A percentile compares a stretch with the other conserved stretches of the same genome.
phyloP scores from a whole-genome alignment of 2,113 vertebrate genomes.

The Vulpes lagopus region DNA sequence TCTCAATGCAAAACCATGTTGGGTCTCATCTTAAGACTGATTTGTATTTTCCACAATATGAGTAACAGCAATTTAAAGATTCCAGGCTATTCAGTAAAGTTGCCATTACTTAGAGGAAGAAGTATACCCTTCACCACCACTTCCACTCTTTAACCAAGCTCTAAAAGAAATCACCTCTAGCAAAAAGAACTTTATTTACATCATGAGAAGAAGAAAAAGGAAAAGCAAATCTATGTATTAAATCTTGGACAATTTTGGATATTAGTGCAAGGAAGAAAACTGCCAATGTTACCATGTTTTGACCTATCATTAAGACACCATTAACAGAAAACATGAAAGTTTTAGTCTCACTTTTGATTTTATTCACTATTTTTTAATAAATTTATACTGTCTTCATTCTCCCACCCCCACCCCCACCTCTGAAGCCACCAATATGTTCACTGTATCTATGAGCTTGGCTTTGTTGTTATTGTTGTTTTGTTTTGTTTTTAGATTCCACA shows the following conservation, averaged over 20 bases:
- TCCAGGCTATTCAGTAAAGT: not conserved
- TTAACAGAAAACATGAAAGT: not conserved
- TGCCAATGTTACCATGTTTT: not conserved
- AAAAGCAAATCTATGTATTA: not conserved
- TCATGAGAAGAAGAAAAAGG: not conserved
- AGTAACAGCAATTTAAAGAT: not conserved
- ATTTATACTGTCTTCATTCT: not conserved
- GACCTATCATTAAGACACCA: not conserved
- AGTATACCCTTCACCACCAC: not conserved
- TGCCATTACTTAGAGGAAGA: not conserved
- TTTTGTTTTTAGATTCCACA: not conserved
- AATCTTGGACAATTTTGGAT: not conserved
- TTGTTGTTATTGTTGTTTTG: not conserved
- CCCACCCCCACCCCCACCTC: not conserved
- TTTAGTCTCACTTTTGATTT: not conserved
- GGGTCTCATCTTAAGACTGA: not conserved
- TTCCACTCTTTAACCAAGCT: not conserved
- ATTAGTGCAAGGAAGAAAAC: not conserved
- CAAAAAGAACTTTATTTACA: not conserved
- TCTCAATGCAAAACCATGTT: not conserved
- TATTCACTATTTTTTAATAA: not conserved
- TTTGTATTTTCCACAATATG: not conserved
- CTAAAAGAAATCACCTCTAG: not conserved
- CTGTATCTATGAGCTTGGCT: not conserved
- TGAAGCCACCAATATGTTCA: not conserved